Conservation (phyloP, 2,113 vertebrate genomes). For the Osmerus mordax region DNA sequence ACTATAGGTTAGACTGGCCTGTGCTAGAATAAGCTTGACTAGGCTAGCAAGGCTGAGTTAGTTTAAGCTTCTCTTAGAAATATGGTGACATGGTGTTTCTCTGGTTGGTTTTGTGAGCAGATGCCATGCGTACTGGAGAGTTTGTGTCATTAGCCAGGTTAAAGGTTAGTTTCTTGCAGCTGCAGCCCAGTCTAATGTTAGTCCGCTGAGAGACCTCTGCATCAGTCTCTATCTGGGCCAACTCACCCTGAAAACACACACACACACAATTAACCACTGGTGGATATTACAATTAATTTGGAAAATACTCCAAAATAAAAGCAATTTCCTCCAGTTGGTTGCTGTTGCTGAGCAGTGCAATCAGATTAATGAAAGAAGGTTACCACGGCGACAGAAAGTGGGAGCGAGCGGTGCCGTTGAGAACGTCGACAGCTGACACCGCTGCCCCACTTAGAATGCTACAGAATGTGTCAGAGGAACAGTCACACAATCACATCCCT, state of each 20-base stretch:
- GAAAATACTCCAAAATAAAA: conserved; percentile 49
- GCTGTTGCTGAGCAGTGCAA: conserved; percentile 57
- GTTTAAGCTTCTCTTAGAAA: not conserved
- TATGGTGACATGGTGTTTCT: too few relatives aligned
- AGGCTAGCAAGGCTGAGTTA: not conserved
- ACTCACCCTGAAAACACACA: conserved; percentile 33
- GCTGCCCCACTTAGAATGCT: conserved; percentile 43
- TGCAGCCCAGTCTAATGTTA: conserved; percentile 67
- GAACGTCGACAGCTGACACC: conserved; percentile 46
- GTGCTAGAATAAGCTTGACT: conserved; percentile 21
- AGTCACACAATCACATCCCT: not conserved
- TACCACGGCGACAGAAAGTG: conserved; percentile 48
- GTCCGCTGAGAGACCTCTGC: conserved; percentile 68
- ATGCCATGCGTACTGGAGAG: too few relatives aligned
- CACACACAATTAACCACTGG: conserved; percentile 34
- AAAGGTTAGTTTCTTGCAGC: conserved; percentile 48
- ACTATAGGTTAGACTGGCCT: too few relatives aligned
- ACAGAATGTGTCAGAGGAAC: conserved; percentile 32
- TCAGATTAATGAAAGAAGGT: conserved; percentile 62
- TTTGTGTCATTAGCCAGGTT: conserved; percentile 65
- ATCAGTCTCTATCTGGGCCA: conserved; percentile 63
- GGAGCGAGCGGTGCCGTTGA: conserved; percentile 28
- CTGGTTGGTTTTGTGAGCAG: too few relatives aligned
- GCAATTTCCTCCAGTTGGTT: conserved; percentile 50
- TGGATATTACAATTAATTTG: conserved; percentile 49